These are phyloP conservation scores for Heliconius ismenius DNA, from an alignment of 2,888 invertebrate genomes.

Conservation along the genomic window DNA sequence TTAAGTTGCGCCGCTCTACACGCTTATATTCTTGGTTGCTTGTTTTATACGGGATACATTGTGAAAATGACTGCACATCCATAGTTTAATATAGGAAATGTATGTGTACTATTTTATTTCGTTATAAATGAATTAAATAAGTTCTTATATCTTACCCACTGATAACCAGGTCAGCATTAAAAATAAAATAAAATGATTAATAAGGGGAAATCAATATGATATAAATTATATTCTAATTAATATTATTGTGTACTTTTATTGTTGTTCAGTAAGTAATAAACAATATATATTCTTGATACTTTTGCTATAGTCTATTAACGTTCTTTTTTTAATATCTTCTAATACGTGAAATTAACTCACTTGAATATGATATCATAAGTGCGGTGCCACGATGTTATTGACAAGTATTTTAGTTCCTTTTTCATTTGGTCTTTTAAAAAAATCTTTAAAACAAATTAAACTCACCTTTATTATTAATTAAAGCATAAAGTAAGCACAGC, in stretches of 20 bases:
- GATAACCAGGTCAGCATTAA: constrained; percentile 62
- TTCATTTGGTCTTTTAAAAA: no score
- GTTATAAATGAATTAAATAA: constrained; percentile 13
- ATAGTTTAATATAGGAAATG: no score
- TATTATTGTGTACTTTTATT: background rate
- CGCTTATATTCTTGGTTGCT: no score
- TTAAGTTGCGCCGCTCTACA: no score
- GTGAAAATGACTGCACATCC: no score
- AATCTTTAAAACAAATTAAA: background rate
- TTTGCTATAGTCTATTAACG: no score
- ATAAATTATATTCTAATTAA: background rate
- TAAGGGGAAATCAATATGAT: constrained; percentile 41
- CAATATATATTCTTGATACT: no score
- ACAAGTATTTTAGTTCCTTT: background rate
- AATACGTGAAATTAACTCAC: no score
- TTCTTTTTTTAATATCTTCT: no score
- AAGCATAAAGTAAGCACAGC: constrained; percentile 94
- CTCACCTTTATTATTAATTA: constrained; percentile 95
- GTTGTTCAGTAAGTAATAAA: background rate
- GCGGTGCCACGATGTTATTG: background rate
- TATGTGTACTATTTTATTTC: background rate
- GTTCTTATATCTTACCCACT: constrained; percentile 64
- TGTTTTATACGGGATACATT: no score
- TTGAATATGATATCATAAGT: no score
- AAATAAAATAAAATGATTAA: constrained; percentile 50